Evolutionary conservation across 2,888 invertebrate genomes (phyloP), one percentile per base, ranked within the genome.

Genomic region (Selenia dentaria): DNA sequence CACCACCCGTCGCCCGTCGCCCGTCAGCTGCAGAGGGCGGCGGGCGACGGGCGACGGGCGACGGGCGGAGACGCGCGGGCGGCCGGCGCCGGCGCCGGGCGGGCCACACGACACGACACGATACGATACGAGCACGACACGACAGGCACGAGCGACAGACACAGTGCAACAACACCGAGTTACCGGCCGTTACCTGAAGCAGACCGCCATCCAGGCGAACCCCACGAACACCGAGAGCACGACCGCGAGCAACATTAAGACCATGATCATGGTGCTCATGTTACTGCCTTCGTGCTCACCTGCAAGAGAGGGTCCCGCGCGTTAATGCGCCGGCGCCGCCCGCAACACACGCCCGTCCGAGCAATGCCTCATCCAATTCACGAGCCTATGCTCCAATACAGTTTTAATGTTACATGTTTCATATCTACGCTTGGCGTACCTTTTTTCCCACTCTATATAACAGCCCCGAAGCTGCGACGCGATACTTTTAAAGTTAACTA

Each of bases 141-240:
- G 73, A 77, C 80, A 85, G 82, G 78, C 78, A 82, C 83, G 78
- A 78, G 79, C 79, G 76, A 81, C 79, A 76, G 70, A 79, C 72
- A 80, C 78, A 81, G 85, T 83, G 83, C 87, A 68, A 88, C 87
- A 85, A 87, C 85, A 88, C 84, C 84, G 79, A 87, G 79, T 79
- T 85, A 85, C 85, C 81, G 79, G 78, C 69, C 74, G 88, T 85
- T 90, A 97, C 97, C 97, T 97, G 96, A 96, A 97, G 94, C 97
- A 97, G 94, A 96, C 95, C 91, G 97, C 97, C 94, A 96, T 93
- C 92, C 96, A 94, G 92, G 97, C 96, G 94, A 97, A 97, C 94
- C 95, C 95, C 94, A 97, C 94, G 96, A 97, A 97, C 94, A 97
- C 97, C 89, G 94, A 94, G 89, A 95, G 96, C 92, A 97, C 96